Base-by-base conservation (phyloP, 2,113 vertebrate genomes). In the Maccullochella peelii region DNA sequence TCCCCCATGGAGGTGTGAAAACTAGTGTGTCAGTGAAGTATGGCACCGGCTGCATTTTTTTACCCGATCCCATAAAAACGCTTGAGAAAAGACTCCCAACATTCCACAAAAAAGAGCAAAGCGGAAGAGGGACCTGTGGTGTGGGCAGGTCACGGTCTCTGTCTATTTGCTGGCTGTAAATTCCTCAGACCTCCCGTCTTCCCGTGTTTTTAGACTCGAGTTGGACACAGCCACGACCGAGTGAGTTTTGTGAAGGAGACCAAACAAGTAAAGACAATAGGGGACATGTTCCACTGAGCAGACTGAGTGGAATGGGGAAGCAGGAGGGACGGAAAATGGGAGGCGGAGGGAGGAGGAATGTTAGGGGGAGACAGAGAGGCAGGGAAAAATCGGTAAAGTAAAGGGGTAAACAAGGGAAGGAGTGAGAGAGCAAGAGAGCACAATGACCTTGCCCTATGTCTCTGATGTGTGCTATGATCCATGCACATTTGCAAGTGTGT, bases 151-250 rank as follows among this genome's bases (percentile, higher is more conserved):
- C 86, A 76, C 59, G 15, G 63, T 71, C 79, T 90, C 57, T 65
- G 88, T 88, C 82, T 92, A 30, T 90, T 89, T 87, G 77, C 38
- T 79, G 49, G 85, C 85, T 80, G 85, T 93, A 94, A 95, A 95
- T 94, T 92, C 92, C 90, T 82, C 52, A 58, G 52, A 79, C 63
- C 18, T 61, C 66, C 79, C 55, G 50, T 77, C 86, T 68, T 66
- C 21, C 21, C 0, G 38, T 61, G 89, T 87, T 86, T 67, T 83
- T 23, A 36, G 62, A 67, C 73, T 49, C 47, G 81, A 85, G 71
- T 50, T 30, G 55, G 75, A 83, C 73, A 55, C 77, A 76, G 86
- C 71, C 84, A 82, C 10, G 76, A 80, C 40, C 33, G 54, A 70
- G 65, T 70, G 79, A 70, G 40, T 76, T 87, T 87, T 69, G 79